Percentiles rank a stretch among this genome's conserved stretches.
phyloP scores from a whole-genome alignment of 2,888 invertebrate genomes.

The Marronus borbonicus region DNA sequence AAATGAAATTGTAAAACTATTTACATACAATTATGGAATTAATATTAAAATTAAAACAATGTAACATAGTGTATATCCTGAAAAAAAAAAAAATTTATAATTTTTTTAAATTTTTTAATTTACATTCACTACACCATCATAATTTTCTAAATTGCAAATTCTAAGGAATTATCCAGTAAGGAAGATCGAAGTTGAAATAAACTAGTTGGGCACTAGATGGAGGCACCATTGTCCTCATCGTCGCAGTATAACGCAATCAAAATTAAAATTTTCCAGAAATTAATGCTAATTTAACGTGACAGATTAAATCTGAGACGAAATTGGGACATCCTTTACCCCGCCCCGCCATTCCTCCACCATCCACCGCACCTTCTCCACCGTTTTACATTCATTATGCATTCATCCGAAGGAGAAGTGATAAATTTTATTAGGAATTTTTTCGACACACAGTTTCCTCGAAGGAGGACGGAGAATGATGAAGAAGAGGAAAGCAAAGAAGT shows the following conservation, averaged over 20 bases:
- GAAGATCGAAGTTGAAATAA: background rate
- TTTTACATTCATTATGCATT: slow-evolving; percentile 49
- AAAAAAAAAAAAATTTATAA: no score
- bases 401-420: slow-evolving; percentile 45
- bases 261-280: slow-evolving; percentile 51
- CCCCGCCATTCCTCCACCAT: background rate
- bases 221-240: background rate
- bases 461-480: background rate
- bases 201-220: background rate
- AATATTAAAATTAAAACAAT: no score
- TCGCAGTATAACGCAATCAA: slow-evolving; percentile 35
- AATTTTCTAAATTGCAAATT: no score
- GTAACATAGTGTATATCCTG: no score
- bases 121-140: no score
- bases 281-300: slow-evolving; percentile 51
- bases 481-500: no score
- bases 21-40: no score
- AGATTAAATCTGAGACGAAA: slow-evolving; percentile 48
- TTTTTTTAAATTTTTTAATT: no score
- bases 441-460: slow-evolving; percentile 5
- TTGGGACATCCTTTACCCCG: background rate
- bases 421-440: slow-evolving; percentile 48
- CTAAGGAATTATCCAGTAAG: no score
- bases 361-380: background rate
- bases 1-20: no score